Percentiles rank a stretch among this genome's conserved stretches.
Evolutionary conservation across 1,140 invertebrate genomes (phyloP).

Genomic region (Condylostylus longicornis): DNA sequence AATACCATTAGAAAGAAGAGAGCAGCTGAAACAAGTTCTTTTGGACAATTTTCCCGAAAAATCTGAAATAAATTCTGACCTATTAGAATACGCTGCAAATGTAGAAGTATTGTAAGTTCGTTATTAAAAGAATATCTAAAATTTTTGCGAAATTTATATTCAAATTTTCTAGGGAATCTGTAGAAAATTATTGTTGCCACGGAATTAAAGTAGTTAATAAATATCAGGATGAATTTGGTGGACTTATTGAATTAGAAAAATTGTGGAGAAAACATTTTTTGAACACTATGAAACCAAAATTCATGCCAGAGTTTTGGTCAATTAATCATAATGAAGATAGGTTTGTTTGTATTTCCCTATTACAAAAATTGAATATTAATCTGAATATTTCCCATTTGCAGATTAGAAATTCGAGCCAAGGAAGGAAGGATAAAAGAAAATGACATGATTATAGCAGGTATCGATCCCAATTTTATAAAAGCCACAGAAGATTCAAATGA

Average conservation of each 20-base stretch:
- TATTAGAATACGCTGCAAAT: conserved; percentile 34
- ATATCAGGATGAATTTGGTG: conserved; percentile 38
- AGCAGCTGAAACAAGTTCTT: conserved; percentile 36
- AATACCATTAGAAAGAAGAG: conserved; percentile 39
- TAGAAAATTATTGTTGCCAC: conserved; percentile 44
- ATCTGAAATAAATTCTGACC: conserved; percentile 31
- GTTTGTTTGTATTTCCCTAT: conserved; percentile 13
- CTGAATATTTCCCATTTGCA: conserved; percentile 17
- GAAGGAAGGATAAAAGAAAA: conserved; percentile 36
- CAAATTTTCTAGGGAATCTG: conserved; percentile 29
- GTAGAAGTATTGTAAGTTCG: conserved; percentile 30
- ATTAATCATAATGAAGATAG: conserved; percentile 49
- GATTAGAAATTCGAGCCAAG: conserved; percentile 33
- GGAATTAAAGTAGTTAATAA: conserved; percentile 51
- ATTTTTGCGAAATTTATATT: too few relatives aligned
- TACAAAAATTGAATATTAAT: conserved; percentile 5
- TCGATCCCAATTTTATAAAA: conserved; percentile 9
- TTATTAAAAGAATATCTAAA: background rate
- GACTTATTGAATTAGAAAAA: conserved; percentile 53
- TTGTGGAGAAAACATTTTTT: conserved; percentile 68
- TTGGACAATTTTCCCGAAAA: conserved; percentile 33
- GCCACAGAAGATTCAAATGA: background rate
- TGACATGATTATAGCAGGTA: conserved; percentile 32
- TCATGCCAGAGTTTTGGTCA: conserved; percentile 62
- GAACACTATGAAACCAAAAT: conserved; percentile 51